These are phyloP conservation scores for Fissipunctia ypsillon DNA, from an alignment of 2,888 invertebrate species.

Conservation along the genomic window DNA sequence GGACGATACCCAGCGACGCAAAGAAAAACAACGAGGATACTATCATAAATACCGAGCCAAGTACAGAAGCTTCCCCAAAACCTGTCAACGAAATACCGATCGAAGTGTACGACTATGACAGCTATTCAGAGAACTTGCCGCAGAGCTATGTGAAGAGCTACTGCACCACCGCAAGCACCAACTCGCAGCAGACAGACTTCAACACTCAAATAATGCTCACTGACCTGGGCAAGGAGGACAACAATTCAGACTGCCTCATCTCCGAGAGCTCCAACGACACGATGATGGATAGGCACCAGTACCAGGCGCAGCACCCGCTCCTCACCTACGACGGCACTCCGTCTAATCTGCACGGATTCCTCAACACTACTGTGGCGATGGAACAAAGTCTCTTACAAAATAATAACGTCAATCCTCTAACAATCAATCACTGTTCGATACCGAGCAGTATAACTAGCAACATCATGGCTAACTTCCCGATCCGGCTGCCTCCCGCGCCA, in stretches of 20 bases:
- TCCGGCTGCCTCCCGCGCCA: conserved; percentile 80
- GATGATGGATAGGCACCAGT: conserved; percentile 81
- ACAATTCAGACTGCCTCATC: conserved; percentile 84
- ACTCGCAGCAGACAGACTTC: conserved; percentile 74
- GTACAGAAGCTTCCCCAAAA: conserved; percentile 72
- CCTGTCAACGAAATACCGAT: conserved; percentile 83
- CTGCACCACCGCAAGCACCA: conserved; percentile 73
- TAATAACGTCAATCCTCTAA: conserved; percentile 78
- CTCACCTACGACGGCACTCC: conserved; percentile 80
- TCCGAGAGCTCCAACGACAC: conserved; percentile 83
- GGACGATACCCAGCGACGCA: conserved; percentile 85
- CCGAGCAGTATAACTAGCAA: conserved; percentile 79
- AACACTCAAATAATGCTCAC: conserved; percentile 77
- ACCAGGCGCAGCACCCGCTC: conserved; percentile 75
- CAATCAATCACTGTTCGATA: conserved; percentile 79
- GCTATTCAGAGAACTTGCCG: conserved; percentile 80
- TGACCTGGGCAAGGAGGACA: conserved; percentile 85
- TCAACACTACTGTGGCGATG: conserved; percentile 80
- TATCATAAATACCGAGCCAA: conserved; percentile 68
- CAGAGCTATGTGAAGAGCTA: conserved; percentile 82
- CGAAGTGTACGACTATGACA: conserved; percentile 87
- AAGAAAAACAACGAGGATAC: conserved; percentile 72
- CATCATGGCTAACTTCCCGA: conserved; percentile 87
- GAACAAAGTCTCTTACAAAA: conserved; percentile 81
- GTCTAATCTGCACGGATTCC: conserved; percentile 80